Percentiles rank a stretch among this genome's conserved stretches.
phyloP scores from a whole-genome alignment of 2,113 vertebrate species.

The Terrapene triunguis region DNA sequence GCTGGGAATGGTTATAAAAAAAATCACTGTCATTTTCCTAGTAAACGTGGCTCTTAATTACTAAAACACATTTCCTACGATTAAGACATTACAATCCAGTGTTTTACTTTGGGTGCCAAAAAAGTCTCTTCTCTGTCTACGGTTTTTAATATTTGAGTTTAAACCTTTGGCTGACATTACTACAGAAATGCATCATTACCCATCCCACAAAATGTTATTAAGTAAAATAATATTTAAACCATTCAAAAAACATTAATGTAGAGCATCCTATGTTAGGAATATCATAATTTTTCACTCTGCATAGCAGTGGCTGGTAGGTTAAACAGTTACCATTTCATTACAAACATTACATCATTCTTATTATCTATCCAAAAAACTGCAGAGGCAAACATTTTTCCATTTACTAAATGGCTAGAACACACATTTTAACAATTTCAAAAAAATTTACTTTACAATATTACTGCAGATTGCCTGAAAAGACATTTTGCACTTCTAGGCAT shows the following conservation, averaged over 20 bases:
- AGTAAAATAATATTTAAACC: neutral
- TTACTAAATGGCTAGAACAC: neutral
- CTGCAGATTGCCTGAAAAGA: neutral
- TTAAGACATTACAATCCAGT: neutral
- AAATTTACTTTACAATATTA: neutral
- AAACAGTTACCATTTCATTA: neutral
- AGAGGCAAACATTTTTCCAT: neutral
- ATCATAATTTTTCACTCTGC: neutral
- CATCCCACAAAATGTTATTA: neutral
- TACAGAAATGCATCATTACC: neutral
- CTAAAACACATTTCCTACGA: neutral
- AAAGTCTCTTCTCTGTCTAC: neutral
- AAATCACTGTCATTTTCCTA: neutral
- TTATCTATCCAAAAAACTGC: neutral
- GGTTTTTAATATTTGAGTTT: neutral
- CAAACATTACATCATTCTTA: neutral
- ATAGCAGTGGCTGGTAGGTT: neutral
- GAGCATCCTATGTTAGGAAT: neutral
- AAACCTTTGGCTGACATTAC: neutral
- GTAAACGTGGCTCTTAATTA: neutral
- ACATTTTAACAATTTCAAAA: neutral
- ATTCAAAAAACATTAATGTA: neutral
- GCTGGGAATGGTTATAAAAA: slow-evolving; percentile 16
- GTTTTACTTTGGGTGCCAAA: neutral
- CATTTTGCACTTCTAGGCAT: neutral